A percentile compares a stretch with the other conserved stretches of the same genome.
Evolutionary conservation across 2,888 invertebrate genomes (phyloP).

Genomic region (Macropis europaea): DNA sequence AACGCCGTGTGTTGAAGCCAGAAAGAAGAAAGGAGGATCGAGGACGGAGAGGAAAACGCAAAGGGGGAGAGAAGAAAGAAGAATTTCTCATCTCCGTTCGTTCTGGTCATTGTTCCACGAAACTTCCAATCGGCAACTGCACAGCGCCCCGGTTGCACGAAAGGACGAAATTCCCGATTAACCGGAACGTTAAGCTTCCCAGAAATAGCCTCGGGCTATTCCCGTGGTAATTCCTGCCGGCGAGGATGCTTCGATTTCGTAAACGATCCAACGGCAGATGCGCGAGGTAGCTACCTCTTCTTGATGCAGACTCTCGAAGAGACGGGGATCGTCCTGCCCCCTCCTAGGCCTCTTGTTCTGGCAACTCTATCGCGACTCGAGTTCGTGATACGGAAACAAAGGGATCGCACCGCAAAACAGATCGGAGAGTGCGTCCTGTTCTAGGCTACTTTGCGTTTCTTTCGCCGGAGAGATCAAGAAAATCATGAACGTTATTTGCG

Average conservation of each 20-base stretch:
- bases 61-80: neutral
- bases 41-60: neutral
- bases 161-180: conserved; percentile 16
- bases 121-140: neutral
- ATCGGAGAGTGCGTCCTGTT: conserved; percentile 5
- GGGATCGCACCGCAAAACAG: conserved; percentile 4
- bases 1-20: conserved; percentile 26
- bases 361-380: conserved; percentile 14
- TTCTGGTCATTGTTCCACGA: conserved; percentile 21
- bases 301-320: too few relatives aligned
- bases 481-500: conserved; percentile 30
- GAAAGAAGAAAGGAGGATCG: conserved; percentile 11
- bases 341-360: too few relatives aligned
- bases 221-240: neutral
- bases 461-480: conserved; percentile 11
- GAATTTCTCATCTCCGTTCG: neutral
- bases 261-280: neutral
- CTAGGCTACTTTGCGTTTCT: neutral
- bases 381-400: neutral
- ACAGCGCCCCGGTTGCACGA: neutral
- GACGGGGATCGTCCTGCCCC: too few relatives aligned
- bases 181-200: conserved; percentile 3
- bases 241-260: neutral
- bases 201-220: neutral
- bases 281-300: too few relatives aligned